phyloP scores from a whole-genome alignment of 2,797 vertebrate genomes.

The Rhynchotus rufescens region DNA sequence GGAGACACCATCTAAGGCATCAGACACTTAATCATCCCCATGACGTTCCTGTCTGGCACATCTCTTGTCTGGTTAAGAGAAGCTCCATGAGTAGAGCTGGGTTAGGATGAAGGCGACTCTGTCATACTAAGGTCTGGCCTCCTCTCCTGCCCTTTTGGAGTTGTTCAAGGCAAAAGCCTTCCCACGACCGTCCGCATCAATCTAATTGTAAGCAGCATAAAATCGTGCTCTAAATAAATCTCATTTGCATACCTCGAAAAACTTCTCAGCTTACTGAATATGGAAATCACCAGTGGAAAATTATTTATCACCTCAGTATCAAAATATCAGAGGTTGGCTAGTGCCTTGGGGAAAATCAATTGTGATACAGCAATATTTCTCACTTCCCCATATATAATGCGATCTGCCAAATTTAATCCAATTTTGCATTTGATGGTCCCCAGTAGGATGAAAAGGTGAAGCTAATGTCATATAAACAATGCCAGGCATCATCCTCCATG shows the following conservation, averaged over 20 bases:
- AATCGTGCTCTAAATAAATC: constrained; percentile 66
- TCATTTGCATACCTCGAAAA: constrained; percentile 62
- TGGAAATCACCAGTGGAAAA: constrained; percentile 57
- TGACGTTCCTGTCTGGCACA: neutral
- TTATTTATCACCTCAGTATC: constrained; percentile 68
- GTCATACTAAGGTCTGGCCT: neutral
- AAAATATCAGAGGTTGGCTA: constrained; percentile 68
- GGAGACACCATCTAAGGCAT: neutral
- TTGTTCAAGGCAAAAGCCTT: neutral
- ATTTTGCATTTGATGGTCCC: constrained; percentile 71
- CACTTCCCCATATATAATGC: constrained; percentile 67
- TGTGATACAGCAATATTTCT: constrained; percentile 74
- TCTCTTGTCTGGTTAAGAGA: neutral
- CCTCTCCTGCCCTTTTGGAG: neutral
- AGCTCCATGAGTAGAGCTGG: neutral
- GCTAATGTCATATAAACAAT: constrained; percentile 74
- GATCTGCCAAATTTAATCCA: constrained; percentile 77
- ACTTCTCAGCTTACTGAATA: constrained; percentile 58
- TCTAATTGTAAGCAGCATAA: constrained; percentile 49
- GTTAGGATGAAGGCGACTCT: neutral
- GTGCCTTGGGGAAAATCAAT: constrained; percentile 73
- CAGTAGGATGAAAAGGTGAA: constrained; percentile 75
- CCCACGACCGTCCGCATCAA: constrained; percentile 29
- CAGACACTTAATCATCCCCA: neutral
- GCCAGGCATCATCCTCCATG: constrained; percentile 65